Conservation (phyloP, 2,888 invertebrate species). For the Megastigmus dorsalis region DNA sequence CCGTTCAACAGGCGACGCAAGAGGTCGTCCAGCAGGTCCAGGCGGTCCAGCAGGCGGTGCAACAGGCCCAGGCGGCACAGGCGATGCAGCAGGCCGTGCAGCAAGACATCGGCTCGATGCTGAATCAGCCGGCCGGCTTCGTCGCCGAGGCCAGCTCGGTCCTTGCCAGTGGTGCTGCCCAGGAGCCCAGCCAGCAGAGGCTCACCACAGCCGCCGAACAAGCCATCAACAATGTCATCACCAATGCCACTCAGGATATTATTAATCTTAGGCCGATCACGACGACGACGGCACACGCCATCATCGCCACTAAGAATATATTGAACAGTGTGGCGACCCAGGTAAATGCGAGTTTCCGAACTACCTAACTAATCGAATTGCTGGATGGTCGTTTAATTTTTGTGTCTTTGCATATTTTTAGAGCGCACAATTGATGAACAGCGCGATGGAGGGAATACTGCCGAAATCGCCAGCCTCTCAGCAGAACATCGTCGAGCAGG, state of each 20-base stretch:
- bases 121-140: constrained; percentile 70
- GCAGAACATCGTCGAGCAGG: constrained; percentile 69
- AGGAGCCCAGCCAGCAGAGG: constrained; percentile 70
- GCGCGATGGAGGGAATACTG: constrained; percentile 70
- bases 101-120: constrained; percentile 72
- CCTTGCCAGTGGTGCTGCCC: constrained; percentile 69
- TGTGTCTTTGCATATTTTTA: too few relatives aligned
- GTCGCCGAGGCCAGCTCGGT: constrained; percentile 72
- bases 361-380: not conserved
- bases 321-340: constrained; percentile 71
- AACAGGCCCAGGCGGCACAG: constrained; percentile 72
- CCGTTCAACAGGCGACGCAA: constrained; percentile 71
- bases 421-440: constrained; percentile 72
- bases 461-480: constrained; percentile 66
- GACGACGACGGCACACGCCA: constrained; percentile 73
- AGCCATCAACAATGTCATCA: constrained; percentile 71
- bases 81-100: constrained; percentile 73
- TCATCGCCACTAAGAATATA: constrained; percentile 73
- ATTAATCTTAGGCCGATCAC: constrained; percentile 72
- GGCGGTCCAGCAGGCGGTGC: constrained; percentile 72
- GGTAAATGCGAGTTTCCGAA: constrained; percentile 29
- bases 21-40: constrained; percentile 72
- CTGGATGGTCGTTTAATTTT: too few relatives aligned
- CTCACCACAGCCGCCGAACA: constrained; percentile 71
- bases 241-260: constrained; percentile 72